Evolutionary conservation across 2,113 vertebrate genomes (phyloP).

Genomic region (Callipepla californica): DNA sequence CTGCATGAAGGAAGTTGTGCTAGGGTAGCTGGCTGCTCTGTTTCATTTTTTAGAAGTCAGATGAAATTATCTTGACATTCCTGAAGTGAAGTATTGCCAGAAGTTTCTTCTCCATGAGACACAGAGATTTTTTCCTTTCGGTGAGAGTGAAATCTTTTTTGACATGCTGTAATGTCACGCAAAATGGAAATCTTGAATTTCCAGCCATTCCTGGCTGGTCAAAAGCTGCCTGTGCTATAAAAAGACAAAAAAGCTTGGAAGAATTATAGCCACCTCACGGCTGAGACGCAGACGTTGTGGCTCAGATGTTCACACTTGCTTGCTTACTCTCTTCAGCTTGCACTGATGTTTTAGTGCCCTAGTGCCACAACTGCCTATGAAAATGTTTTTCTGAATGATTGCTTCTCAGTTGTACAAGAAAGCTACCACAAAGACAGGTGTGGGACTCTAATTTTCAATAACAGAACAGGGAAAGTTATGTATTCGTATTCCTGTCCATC

Average conservation of each 20-base stretch:
- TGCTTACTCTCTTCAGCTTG: not conserved
- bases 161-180: not conserved
- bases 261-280: conserved; percentile 2
- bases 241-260: conserved; percentile 29
- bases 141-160: conserved; percentile 40
- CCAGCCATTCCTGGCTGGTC: conserved; percentile 6
- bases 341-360: not conserved
- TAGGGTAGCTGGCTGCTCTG: conserved; percentile 51
- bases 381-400: conserved; percentile 7
- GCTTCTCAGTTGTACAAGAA: not conserved
- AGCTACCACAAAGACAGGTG: not conserved
- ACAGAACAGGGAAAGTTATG: not conserved
- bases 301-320: not conserved
- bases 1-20: conserved; percentile 18
- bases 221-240: not conserved
- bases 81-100: conserved; percentile 46
- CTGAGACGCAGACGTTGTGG: not conserved
- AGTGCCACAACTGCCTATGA: not conserved
- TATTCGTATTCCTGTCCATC: not conserved
- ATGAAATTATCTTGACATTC: conserved; percentile 67
- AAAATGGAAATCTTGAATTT: conserved; percentile 52
- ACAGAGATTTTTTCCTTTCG: conserved; percentile 47
- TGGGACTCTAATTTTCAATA: not conserved
- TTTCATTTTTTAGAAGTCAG: conserved; percentile 67
- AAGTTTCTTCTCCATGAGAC: conserved; percentile 36